phyloP scores from a whole-genome alignment of 1,140 invertebrate genomes.

The Battus philenor region DNA sequence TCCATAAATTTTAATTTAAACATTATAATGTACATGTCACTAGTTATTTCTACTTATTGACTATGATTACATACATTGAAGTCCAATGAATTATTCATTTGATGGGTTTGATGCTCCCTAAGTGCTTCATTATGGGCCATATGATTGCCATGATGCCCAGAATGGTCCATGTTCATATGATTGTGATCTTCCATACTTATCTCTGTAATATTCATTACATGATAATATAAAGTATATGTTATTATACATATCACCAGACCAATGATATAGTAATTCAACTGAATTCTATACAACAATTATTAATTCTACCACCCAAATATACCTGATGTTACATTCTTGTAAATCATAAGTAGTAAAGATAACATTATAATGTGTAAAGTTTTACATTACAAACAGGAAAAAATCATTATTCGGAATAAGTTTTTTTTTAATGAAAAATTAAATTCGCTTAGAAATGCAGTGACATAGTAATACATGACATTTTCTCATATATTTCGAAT shows the following conservation, averaged over 20 bases:
- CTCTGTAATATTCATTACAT: conserved; percentile 7
- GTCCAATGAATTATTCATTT: conserved; percentile 9
- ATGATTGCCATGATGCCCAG: conserved; percentile 24
- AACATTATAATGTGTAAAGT: too few relatives aligned
- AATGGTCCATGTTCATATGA: conserved; percentile 34
- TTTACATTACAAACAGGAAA: too few relatives aligned
- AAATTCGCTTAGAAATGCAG: neutral
- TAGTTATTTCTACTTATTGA: too few relatives aligned
- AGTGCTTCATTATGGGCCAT: conserved; percentile 27
- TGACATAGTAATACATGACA: neutral
- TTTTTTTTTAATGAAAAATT: neutral
- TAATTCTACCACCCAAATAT: neutral
- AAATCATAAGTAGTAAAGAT: too few relatives aligned
- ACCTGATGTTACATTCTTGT: neutral
- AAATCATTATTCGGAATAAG: too few relatives aligned
- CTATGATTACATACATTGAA: conserved; percentile 4
- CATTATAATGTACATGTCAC: too few relatives aligned
- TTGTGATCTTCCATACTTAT: conserved; percentile 23
- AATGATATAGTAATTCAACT: neutral
- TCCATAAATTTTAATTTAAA: too few relatives aligned
- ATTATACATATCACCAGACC: neutral
- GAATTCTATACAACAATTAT: neutral
- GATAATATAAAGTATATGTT: neutral
- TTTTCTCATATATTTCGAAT: neutral
- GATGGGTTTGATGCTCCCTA: conserved; percentile 12